Base-by-base conservation (phyloP, 1,140 invertebrate species). In the Drosophila bifasciata region DNA sequence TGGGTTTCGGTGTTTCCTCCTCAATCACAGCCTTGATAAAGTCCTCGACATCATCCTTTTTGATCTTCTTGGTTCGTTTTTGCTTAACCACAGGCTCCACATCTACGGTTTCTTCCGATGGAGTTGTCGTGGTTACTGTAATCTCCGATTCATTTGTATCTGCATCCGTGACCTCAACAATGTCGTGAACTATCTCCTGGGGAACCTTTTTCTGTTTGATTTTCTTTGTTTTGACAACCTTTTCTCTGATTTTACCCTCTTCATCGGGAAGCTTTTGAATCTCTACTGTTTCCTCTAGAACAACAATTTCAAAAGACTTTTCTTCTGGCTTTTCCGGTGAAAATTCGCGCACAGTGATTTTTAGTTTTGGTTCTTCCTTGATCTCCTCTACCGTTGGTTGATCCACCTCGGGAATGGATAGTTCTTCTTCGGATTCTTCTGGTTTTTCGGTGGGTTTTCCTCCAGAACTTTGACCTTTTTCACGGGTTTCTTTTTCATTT, bases 401-500 rank as follows among this genome's bases (percentile, higher is more conserved):
- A 0, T 15, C 16, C 23, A 52, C 41, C 2, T 67, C 57, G 9
- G 41, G 21, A 1, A 41, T 17, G 4, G 57, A 50, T n/a, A 21
- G 40, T 7, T 73, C 61, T 25, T 84, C 77, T 17, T 89, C 58
- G 44, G 88, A 67, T 4, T 71, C 51, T 61, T 85, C 52, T 46
- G 55, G 28, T 32, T 56, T 44, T 57, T 64, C 58, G 13, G 32
- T 32, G 9, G 81, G 69, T 60, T 91, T 41, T 92, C 88, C 41
- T 85, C 79, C 13, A 40, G 69, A 13, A 78, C 63, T 21, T 76
- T 76, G 44, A 91, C 66, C 43, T 85, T 90, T 25, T 84, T 79
- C 0, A 50, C 53, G 6, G 90, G 91, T 32, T 89, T 91, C 76
- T 92, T 92, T 45, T 90, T 91, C 40, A 90, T 75, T 70, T 89